A percentile compares a stretch with the other conserved stretches of the same genome.
Conservation (phyloP, 92 coral and sea anemone genomes). For the Phenganax marumi region DNA sequence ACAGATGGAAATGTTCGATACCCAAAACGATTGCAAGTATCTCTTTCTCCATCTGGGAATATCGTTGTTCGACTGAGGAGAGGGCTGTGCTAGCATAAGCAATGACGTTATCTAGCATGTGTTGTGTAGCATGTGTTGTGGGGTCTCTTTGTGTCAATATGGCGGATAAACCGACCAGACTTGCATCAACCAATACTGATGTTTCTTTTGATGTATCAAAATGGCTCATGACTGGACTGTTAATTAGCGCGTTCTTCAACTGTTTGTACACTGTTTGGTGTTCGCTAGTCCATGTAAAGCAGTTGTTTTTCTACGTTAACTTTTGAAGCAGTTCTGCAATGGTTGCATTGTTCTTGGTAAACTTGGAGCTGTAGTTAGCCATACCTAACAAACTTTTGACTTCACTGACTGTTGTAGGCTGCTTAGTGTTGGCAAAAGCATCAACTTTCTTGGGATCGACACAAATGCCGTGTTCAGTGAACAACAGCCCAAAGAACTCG, state of each 20-base stretch:
- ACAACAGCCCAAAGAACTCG: conserved; percentile 57
- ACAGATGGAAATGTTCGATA: background rate
- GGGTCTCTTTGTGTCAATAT: background rate
- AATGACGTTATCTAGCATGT: background rate
- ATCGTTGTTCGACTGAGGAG: background rate
- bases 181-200: conserved; percentile 44
- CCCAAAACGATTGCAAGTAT: background rate
- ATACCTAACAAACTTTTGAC: conserved; percentile 49
- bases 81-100: background rate
- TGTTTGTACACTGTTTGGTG: conserved; percentile 25
- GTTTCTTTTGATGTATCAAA: conserved; percentile 52
- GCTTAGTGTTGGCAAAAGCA: conserved; percentile 23
- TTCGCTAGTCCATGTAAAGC: conserved; percentile 49
- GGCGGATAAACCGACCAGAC: conserved; percentile 50
- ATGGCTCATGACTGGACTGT: conserved; percentile 47
- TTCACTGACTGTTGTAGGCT: conserved; percentile 1
- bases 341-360: conserved; percentile 62
- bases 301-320: conserved; percentile 54
- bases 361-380: conserved; percentile 61
- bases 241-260: conserved; percentile 22
- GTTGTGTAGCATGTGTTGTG: background rate
- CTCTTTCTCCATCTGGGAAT: background rate
- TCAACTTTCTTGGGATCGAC: conserved; percentile 20
- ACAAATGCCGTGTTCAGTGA: conserved; percentile 14
- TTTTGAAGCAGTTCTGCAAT: conserved; percentile 53